Evolutionary conservation across 2,888 invertebrate species (phyloP), one percentile per base, ranked within the genome.

Genomic region (Pammene fasciana): DNA sequence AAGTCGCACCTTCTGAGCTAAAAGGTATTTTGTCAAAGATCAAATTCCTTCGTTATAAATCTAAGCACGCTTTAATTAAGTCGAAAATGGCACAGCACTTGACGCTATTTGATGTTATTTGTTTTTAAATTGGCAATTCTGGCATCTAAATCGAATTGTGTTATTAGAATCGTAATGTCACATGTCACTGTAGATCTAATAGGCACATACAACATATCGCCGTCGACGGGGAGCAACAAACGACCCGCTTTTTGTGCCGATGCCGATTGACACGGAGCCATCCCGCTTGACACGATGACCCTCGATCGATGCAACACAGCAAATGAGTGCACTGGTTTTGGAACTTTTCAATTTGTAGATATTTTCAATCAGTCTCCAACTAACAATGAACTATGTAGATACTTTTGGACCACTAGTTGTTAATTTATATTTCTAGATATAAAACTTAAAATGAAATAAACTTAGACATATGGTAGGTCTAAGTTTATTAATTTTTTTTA

Each of bases 91-190:
- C 41, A n/a, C 16, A 59, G 14, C 41, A 41, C 8, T 18, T n/a
- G 61, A 14, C 14, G 61, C 38, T 38, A 50, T 38, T 50, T 61
- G 50, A 1, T 50, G 18, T 61, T 41, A 16, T 61, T 61, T 50
- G 16, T 38, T 61, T 61, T 61, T 61, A 61, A 61, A 61, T 50
- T 61, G n/a, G n/a, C n/a, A n/a, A n/a, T n/a, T n/a, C n/a, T 48
- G 48, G 61, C 50, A 61, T 61, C 38, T 18, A 50, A 38, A 38
- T 48, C 50, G 50, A 61, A 61, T 41, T 50, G 61, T 18, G 57
- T 50, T 18, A 5, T 50, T 50, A 36, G 50, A 50, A 36, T 10
- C 61, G 38, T 38, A 61, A 61, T 2, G 18, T 50, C 50, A 18
- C 8, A 50, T 50, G 50, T 18, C 38, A 10, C 11, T 50, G 18